Conservation (phyloP, 2,888 invertebrate species). For the Coecobrya sp. region DNA sequence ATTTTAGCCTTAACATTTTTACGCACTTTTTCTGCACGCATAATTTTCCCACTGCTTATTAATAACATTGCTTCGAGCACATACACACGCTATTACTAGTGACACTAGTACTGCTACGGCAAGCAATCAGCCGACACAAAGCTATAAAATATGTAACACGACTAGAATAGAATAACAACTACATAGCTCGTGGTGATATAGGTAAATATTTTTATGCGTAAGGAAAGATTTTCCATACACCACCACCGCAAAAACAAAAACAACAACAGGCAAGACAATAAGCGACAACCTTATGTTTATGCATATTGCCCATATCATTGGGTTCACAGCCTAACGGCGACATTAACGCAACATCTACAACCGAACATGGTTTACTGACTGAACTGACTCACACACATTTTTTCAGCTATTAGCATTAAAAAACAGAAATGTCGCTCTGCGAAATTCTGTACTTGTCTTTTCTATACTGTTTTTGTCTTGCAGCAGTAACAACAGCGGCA, state of each 20-base stretch:
- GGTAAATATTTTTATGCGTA: background rate
- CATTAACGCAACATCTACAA: background rate
- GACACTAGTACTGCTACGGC: background rate
- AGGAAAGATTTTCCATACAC: slow-evolving; percentile 2
- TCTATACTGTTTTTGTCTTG: background rate
- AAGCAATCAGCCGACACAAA: slow-evolving; percentile 9
- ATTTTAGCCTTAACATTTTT: slow-evolving; percentile 16
- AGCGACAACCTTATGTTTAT: slow-evolving; percentile 25
- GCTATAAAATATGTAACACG: background rate
- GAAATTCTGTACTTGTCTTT: background rate
- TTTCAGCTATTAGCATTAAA: slow-evolving; percentile 4
- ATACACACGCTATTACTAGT: too few relatives aligned
- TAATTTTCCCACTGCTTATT: slow-evolving; percentile 3
- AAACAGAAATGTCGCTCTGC: background rate
- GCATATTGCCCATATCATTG: background rate
- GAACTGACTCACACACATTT: background rate
- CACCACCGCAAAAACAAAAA: background rate
- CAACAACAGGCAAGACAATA: slow-evolving; percentile 4
- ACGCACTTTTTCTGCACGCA: slow-evolving; percentile 23
- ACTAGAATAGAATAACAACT: background rate
- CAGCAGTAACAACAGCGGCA: background rate
- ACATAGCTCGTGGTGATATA: background rate
- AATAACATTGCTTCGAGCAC: background rate
- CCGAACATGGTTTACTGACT: slow-evolving; percentile 11
- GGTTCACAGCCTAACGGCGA: background rate